Conservation (phyloP, 2,888 invertebrate species). For the Stratiomys singularior region DNA sequence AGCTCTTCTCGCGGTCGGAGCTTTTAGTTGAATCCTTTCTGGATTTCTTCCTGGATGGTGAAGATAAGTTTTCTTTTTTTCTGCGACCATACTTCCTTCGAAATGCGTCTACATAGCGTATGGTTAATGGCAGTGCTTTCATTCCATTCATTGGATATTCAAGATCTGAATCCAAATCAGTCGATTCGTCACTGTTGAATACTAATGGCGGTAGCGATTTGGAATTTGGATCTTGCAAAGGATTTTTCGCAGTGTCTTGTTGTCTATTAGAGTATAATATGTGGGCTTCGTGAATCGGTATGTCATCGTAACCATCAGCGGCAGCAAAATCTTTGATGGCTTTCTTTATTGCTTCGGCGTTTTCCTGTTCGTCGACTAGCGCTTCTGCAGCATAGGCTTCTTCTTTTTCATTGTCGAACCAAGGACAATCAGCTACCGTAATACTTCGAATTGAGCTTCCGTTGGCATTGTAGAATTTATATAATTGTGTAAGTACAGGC, state of each 20-base stretch:
- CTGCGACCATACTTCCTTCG: conserved; percentile 59
- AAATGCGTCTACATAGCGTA: conserved; percentile 73
- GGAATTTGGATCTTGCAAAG: conserved; percentile 37
- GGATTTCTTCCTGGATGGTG: conserved; percentile 33
- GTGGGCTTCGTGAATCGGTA: conserved; percentile 21
- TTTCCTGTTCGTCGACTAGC: conserved; percentile 31
- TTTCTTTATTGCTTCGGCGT: conserved; percentile 58
- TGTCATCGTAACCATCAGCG: conserved; percentile 54
- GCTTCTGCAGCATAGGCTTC: conserved; percentile 33
- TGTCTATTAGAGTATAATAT: background rate
- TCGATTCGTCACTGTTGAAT: conserved; percentile 42
- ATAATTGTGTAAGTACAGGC: conserved; percentile 78
- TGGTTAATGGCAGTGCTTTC: conserved; percentile 60
- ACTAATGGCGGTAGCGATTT: conserved; percentile 25
- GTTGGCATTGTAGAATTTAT: conserved; percentile 81
- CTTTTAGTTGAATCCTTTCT: background rate
- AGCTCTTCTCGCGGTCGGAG: background rate
- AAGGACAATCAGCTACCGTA: conserved; percentile 78
- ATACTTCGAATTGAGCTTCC: conserved; percentile 82
- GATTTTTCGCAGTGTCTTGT: background rate
- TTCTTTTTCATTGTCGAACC: conserved; percentile 62
- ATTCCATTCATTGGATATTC: conserved; percentile 23
- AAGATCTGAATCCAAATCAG: conserved; percentile 35
- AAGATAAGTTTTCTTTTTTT: conserved; percentile 38
- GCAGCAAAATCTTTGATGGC: conserved; percentile 56